Base-by-base conservation (phyloP, 2,113 vertebrate species). In the Narcine bancroftii region DNA sequence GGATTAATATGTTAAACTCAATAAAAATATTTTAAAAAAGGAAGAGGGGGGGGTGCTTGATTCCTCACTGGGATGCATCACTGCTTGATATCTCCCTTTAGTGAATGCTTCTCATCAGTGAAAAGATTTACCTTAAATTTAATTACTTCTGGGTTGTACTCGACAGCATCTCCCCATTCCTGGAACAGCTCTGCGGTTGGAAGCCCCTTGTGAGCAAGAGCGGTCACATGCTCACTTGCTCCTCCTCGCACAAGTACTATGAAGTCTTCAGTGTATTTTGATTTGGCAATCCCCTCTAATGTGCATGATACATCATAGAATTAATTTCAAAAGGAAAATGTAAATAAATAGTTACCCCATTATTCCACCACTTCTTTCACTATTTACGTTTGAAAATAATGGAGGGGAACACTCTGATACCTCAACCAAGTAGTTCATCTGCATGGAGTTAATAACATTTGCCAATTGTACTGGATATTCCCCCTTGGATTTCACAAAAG, bases 131-230 rank as follows among this genome's bases (percentile, higher is more conserved):
- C 98, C 95, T 97, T 97, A 0, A 93, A 94, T 56, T 94, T 95
- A 92, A 98, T 94, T 93, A 99, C 97, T 66, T 98, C 97, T 0
- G 98, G 98, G 93, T 97, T 98, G 94, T 97, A 98, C 69, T 96
- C 95, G 0, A 99, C 97, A 0, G 96, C 96, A 0, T 98, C 97
- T 17, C 98, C 98, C 98, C 98, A 99, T 0, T 96, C 95, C 79
- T 95, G 96, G 97, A 99, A 97, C 83, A 98, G 94, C 0, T 97
- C 92, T 0, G 96, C 95, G 0, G 96, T 97, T 0, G 98, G 98
- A 60, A 99, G 95, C 36, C 95, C 94, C 77, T 92, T 96, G 92
- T 97, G 94, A 0, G 97, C 95, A 94, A 99, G 93, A 0, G 94
- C 1, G 0, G 96, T 93, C 63, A 99, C 76, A 0, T 96, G 92